Evolutionary conservation across 2,113 vertebrate species (phyloP).

Genomic region (Climacteris rufus): DNA sequence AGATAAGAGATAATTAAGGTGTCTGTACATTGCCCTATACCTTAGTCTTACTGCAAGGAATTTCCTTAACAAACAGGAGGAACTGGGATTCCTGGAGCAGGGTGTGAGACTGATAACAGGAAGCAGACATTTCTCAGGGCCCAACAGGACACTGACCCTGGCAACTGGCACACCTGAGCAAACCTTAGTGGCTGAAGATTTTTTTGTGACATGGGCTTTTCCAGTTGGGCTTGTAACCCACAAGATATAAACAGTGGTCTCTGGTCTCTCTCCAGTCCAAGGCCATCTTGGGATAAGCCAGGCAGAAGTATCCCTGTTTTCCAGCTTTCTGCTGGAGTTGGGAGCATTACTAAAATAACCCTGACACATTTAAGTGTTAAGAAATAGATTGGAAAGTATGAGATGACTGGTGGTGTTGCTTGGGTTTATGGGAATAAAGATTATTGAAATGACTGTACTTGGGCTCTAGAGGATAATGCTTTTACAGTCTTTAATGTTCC

Average conservation of each 20-base stretch:
- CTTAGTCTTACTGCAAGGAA: neutral
- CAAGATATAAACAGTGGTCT: neutral
- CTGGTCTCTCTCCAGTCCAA: neutral
- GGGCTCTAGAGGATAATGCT: neutral
- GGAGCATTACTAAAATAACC: neutral
- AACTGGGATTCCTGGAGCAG: neutral
- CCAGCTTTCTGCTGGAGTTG: neutral
- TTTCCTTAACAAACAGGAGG: neutral
- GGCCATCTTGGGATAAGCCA: neutral
- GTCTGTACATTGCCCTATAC: neutral
- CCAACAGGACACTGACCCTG: neutral
- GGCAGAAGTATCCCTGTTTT: neutral
- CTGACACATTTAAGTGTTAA: neutral
- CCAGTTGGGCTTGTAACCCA: neutral
- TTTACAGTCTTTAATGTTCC: neutral
- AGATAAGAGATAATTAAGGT: conserved; percentile 24
- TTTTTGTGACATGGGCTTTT: neutral
- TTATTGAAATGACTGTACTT: neutral
- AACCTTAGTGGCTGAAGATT: neutral
- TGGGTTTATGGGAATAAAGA: neutral
- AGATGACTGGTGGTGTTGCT: neutral
- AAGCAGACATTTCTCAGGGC: neutral
- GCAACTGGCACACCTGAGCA: neutral
- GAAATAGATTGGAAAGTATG: neutral
- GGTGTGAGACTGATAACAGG: neutral